Percentiles rank a stretch among this genome's conserved stretches.
phyloP scores from a whole-genome alignment of 2,113 vertebrate species.

The Grammomys dolichurus region DNA sequence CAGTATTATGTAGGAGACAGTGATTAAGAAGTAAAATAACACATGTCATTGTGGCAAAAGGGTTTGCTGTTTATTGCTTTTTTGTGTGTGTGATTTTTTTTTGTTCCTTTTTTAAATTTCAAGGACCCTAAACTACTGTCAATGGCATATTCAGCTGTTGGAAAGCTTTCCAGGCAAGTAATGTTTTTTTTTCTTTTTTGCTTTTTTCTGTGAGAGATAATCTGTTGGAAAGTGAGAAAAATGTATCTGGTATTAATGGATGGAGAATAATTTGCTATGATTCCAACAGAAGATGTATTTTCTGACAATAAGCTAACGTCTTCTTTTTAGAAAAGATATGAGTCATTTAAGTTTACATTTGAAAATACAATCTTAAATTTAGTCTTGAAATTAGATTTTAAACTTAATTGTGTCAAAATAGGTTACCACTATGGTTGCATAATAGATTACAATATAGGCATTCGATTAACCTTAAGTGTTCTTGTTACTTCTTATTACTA shows the following conservation, averaged over 20 bases:
- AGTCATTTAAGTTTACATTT: slow-evolving; percentile 49
- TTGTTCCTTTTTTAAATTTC: slow-evolving; percentile 69
- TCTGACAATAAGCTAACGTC: not conserved
- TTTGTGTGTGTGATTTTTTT: slow-evolving; percentile 44
- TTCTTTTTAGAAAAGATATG: slow-evolving; percentile 47
- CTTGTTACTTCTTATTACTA: not conserved
- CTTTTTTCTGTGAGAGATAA: slow-evolving; percentile 70
- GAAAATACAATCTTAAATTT: slow-evolving; percentile 19
- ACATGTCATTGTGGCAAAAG: slow-evolving; percentile 66
- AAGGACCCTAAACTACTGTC: slow-evolving; percentile 97
- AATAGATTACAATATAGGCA: not conserved
- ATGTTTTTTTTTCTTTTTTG: slow-evolving; percentile 29
- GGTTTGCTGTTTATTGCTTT: slow-evolving; percentile 75
- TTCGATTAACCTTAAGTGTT: slow-evolving; percentile 32
- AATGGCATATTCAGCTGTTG: slow-evolving; percentile 98
- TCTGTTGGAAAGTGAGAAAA: slow-evolving; percentile 63
- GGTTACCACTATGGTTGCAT: slow-evolving; percentile 30
- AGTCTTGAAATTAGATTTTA: slow-evolving; percentile 61
- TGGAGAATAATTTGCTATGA: slow-evolving; percentile 58
- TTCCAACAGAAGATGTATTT: slow-evolving; percentile 60
- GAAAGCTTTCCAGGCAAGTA: slow-evolving; percentile 96
- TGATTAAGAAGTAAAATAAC: slow-evolving; percentile 62
- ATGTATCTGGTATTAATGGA: slow-evolving; percentile 50
- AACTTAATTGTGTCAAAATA: slow-evolving; percentile 45
- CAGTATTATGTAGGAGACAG: slow-evolving; percentile 40